These are phyloP conservation scores for Adineta ricciae DNA, from an alignment of 2,888 invertebrate genomes.

Conservation along the genomic window DNA sequence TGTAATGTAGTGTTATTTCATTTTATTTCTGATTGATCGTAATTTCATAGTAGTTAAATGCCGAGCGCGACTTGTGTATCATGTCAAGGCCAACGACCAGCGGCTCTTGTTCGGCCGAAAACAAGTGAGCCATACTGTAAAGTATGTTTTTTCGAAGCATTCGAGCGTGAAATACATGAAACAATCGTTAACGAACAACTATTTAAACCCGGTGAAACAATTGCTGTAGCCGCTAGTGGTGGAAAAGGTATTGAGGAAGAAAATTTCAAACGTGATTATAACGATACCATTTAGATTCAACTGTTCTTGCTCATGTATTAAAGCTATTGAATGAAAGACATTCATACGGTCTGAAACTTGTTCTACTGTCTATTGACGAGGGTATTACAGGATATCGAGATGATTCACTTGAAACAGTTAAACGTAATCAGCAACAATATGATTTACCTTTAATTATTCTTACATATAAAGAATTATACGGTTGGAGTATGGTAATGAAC, in stretches of 20 bases:
- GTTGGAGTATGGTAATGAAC: conserved; percentile 66
- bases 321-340: conserved; percentile 80
- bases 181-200: conserved; percentile 72
- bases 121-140: conserved; percentile 76
- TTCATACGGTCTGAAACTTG: conserved; percentile 75
- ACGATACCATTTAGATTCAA: conserved; percentile 62
- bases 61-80: not conserved
- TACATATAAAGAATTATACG: conserved; percentile 67
- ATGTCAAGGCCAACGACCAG: conserved; percentile 38
- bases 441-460: conserved; percentile 68
- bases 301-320: conserved; percentile 83
- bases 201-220: conserved; percentile 70
- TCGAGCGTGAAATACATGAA: conserved; percentile 85
- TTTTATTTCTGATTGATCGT: not conserved
- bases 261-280: not conserved
- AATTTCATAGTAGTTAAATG: not conserved
- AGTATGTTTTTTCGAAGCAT: conserved; percentile 81
- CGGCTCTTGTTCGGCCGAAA: conserved; percentile 49
- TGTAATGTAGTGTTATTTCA: not conserved
- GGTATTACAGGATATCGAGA: conserved; percentile 84
- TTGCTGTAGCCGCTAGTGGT: conserved; percentile 73
- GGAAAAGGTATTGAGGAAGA: conserved; percentile 46
- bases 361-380: conserved; percentile 90
- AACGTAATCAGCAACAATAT: conserved; percentile 84
- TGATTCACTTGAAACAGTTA: conserved; percentile 89